A percentile compares a stretch with the other conserved stretches of the same genome.
Evolutionary conservation across 2,113 vertebrate species (phyloP).

Genomic region (Todiramphus chloris): DNA sequence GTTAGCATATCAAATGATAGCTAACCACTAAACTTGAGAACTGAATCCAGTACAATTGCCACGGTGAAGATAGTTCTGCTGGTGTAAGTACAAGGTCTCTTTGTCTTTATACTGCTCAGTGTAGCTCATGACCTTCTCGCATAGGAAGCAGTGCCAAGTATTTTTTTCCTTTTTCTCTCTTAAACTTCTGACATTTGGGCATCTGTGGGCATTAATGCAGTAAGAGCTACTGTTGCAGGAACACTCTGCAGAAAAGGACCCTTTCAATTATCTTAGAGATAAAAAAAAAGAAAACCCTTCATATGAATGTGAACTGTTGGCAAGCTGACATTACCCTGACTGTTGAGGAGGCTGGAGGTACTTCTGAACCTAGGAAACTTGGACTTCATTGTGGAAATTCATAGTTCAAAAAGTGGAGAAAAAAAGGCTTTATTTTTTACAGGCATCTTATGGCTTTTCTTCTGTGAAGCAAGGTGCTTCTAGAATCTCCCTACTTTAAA

Average conservation of each 20-base stretch:
- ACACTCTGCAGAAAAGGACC: neutral
- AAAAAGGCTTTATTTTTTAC: neutral
- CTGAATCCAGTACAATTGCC: neutral
- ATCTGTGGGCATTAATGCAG: neutral
- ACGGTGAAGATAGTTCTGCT: neutral
- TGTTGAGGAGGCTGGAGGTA: neutral
- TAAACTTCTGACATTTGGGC: neutral
- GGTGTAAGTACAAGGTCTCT: neutral
- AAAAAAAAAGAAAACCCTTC: neutral
- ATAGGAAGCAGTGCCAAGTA: neutral
- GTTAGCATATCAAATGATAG: neutral
- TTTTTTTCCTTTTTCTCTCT: neutral
- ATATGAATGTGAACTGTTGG: neutral
- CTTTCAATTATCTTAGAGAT: neutral
- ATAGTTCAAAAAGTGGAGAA: neutral
- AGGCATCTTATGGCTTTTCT: neutral
- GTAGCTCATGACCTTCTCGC: neutral
- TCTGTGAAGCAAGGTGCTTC: neutral
- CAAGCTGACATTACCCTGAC: neutral
- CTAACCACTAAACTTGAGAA: neutral
- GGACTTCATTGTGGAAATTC: neutral
- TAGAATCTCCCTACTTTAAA: neutral
- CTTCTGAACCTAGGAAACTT: neutral
- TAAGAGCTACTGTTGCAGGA: neutral
- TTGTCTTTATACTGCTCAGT: neutral